phyloP scores from a whole-genome alignment of 2,113 vertebrate genomes.

The Sialia sialis region DNA sequence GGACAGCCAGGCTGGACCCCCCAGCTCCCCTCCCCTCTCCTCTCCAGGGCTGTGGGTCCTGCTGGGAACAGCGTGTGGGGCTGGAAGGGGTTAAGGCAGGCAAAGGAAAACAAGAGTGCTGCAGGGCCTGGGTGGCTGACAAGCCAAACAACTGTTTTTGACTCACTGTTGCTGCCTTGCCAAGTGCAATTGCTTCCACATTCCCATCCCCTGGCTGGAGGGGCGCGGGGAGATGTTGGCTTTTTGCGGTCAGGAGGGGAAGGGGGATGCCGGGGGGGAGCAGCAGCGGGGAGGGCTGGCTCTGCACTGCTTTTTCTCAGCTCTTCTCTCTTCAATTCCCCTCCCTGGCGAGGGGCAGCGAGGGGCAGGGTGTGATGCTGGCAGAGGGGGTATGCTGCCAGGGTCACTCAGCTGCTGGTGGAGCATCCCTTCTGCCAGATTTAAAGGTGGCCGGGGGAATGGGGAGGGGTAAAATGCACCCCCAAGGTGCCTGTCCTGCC shows the following conservation, averaged over 20 bases:
- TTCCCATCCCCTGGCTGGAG: slow-evolving; percentile 51
- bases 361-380: neutral
- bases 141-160: slow-evolving; percentile 68
- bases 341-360: neutral
- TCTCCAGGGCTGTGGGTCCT: neutral
- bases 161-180: slow-evolving; percentile 60
- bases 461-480: neutral
- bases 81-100: slow-evolving; percentile 36
- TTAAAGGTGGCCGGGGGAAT: neutral
- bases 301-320: neutral
- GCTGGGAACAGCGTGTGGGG: neutral
- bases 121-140: slow-evolving; percentile 58
- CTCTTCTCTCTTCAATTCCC: neutral
- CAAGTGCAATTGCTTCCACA: slow-evolving; percentile 66
- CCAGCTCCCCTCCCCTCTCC: neutral
- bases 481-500: neutral
- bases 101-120: slow-evolving; percentile 48
- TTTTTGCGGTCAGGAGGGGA: slow-evolving; percentile 16
- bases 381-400: neutral
- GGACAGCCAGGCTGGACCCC: accelerated
- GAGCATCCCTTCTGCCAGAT: neutral
- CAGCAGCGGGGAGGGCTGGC: neutral
- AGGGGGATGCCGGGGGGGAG: slow-evolving; percentile 32
- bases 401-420: neutral
- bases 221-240: slow-evolving; percentile 27